A percentile compares a stretch with the other conserved stretches of the same genome.
These are phyloP conservation scores for Dallia pectoralis DNA, from an alignment of 2,797 vertebrate species.

Conservation along the genomic window DNA sequence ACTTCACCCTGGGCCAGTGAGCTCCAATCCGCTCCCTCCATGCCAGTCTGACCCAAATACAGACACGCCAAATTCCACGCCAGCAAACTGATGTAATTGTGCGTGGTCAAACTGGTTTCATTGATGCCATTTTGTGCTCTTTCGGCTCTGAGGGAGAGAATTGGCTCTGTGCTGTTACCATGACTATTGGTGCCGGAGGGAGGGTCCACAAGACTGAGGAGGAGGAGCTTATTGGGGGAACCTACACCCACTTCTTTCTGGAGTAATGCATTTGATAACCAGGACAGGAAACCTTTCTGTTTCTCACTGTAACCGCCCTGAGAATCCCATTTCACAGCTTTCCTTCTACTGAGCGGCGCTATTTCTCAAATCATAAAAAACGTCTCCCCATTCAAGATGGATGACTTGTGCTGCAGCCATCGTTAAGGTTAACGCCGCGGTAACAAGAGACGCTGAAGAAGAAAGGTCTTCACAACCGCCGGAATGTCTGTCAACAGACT, in stretches of 20 bases:
- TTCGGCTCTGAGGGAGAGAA: conserved; percentile 58
- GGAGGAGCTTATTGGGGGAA: conserved; percentile 31
- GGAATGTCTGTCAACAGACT: conserved; percentile 24
- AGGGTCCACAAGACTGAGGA: conserved; percentile 75
- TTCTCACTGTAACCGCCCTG: conserved; percentile 32
- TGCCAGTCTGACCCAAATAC: conserved; percentile 15
- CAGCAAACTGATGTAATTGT: background rate
- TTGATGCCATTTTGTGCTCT: conserved; percentile 28
- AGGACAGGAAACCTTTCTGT: conserved; percentile 26
- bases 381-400: conserved; percentile 19
- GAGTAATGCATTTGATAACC: conserved; percentile 25
- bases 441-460: conserved; percentile 33
- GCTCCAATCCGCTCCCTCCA: conserved; percentile 61
- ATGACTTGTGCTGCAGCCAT: conserved; percentile 33
- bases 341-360: conserved; percentile 10
- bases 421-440: conserved; percentile 59
- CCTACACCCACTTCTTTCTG: conserved; percentile 36
- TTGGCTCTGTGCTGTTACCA: conserved; percentile 68
- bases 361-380: background rate
- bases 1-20: conserved; percentile 56
- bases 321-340: conserved; percentile 70
- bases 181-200: conserved; percentile 67
- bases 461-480: conserved; percentile 28
- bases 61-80: background rate
- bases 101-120: background rate